Percentiles rank a stretch among this genome's conserved stretches.
Conservation (phyloP, 2,797 vertebrate species). For the Philypnodon macrostomus region DNA sequence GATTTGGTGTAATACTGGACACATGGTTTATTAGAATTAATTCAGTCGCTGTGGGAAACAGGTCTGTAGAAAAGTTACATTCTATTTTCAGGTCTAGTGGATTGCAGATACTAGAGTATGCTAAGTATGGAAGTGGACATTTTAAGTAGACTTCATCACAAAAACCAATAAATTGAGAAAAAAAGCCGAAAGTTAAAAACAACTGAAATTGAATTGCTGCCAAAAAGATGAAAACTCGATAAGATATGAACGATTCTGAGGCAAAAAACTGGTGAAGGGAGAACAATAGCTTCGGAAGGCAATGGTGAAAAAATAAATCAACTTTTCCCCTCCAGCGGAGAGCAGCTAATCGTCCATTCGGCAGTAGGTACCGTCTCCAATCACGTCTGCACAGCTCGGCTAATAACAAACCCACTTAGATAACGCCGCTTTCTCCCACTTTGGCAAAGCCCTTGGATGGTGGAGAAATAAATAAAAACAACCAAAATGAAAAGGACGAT, state of each 20-base stretch:
- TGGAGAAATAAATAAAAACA: slow-evolving; percentile 48
- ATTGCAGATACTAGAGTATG: neutral
- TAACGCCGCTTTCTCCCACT: slow-evolving; percentile 56
- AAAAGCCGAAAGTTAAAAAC: slow-evolving; percentile 26
- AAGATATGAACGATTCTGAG: slow-evolving; percentile 62
- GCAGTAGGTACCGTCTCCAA: slow-evolving; percentile 61
- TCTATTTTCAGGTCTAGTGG: too few species aligned
- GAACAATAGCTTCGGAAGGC: slow-evolving; percentile 62
- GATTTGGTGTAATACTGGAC: too few species aligned
- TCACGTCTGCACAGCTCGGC: slow-evolving; percentile 59
- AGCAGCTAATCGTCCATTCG: slow-evolving; percentile 75
- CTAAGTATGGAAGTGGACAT: slow-evolving; percentile 19
- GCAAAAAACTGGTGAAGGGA: slow-evolving; percentile 58
- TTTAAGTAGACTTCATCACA: slow-evolving; percentile 15
- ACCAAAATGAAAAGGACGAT: slow-evolving; percentile 47
- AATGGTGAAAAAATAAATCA: slow-evolving; percentile 69
- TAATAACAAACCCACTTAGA: slow-evolving; percentile 74
- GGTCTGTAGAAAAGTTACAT: too few species aligned
- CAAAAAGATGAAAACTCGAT: slow-evolving; percentile 46
- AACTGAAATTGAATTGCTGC: slow-evolving; percentile 43
- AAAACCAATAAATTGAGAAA: slow-evolving; percentile 17
- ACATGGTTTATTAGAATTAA: too few species aligned
- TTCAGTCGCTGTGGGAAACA: too few species aligned
- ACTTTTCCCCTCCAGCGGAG: slow-evolving; percentile 72
- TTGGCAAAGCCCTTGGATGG: slow-evolving; percentile 47